phyloP scores from a whole-genome alignment of 1,140 invertebrate species.

The Drosophila carrolli region DNA sequence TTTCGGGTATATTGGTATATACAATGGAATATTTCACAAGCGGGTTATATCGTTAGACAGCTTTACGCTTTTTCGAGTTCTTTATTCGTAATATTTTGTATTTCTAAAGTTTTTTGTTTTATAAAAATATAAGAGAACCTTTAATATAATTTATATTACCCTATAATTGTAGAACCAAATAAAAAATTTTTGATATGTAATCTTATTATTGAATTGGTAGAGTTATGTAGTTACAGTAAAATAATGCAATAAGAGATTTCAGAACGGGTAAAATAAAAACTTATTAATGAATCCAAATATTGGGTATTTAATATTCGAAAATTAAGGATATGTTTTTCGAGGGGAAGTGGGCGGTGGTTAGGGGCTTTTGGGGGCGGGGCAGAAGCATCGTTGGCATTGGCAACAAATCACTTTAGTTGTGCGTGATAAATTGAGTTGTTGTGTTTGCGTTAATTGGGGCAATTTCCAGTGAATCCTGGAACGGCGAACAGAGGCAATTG shows the following conservation, averaged over 20 bases:
- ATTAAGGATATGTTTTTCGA: background rate
- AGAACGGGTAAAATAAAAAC: background rate
- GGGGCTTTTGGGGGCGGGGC: background rate
- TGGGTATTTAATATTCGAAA: background rate
- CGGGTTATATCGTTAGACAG: background rate
- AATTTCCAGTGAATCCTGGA: conserved; percentile 70
- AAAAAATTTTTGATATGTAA: background rate
- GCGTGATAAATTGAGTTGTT: conserved; percentile 83
- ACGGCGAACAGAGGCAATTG: conserved; percentile 38
- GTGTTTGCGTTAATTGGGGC: conserved; percentile 80
- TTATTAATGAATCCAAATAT: background rate
- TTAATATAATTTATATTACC: too few species aligned
- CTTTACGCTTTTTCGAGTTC: too few species aligned
- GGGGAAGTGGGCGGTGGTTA: background rate
- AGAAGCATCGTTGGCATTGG: conserved; percentile 70
- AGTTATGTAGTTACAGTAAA: too few species aligned
- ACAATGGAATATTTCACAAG: background rate
- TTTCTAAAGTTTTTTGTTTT: too few species aligned
- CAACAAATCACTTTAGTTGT: conserved; percentile 83
- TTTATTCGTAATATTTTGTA: too few species aligned
- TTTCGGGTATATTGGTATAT: background rate
- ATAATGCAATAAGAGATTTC: too few species aligned
- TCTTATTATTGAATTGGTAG: too few species aligned
- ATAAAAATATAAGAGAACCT: too few species aligned
- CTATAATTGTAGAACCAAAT: too few species aligned